Conservation (phyloP, 2,113 vertebrate genomes). For the Lichenostomus cassidix region DNA sequence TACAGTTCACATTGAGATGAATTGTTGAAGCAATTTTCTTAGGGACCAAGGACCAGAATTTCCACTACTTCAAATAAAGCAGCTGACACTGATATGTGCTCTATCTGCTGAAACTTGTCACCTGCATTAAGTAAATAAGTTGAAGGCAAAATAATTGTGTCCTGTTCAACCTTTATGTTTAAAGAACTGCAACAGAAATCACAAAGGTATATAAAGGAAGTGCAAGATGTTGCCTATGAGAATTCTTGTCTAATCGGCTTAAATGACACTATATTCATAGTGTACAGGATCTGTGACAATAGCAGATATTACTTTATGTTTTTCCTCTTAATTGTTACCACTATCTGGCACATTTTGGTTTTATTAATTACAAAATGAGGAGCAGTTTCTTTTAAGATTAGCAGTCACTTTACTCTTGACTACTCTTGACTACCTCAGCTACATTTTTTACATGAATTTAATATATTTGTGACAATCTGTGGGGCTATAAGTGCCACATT, state of each 20-base stretch:
- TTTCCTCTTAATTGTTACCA: neutral
- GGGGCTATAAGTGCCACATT: neutral
- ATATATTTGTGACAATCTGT: neutral
- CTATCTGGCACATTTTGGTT: neutral
- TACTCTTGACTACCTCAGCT: neutral
- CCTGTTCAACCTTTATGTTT: slow-evolving; percentile 39
- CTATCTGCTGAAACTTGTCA: slow-evolving; percentile 32
- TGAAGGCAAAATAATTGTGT: slow-evolving; percentile 54
- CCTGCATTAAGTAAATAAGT: slow-evolving; percentile 7
- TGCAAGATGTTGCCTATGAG: slow-evolving; percentile 1
- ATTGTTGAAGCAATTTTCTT: neutral
- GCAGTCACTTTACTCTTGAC: neutral
- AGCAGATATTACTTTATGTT: neutral
- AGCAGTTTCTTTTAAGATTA: neutral
- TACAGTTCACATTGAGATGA: neutral
- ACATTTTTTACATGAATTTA: neutral
- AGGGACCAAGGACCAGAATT: neutral
- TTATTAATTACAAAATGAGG: neutral
- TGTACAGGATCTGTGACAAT: neutral
- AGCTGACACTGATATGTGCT: neutral
- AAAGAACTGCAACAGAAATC: slow-evolving; percentile 40
- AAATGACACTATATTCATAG: neutral
- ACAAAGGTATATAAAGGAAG: neutral
- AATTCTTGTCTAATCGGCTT: slow-evolving; percentile 16
- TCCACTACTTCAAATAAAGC: slow-evolving; percentile 36